Base-by-base conservation (phyloP, 2,113 vertebrate species). In the Nibea coibor region DNA sequence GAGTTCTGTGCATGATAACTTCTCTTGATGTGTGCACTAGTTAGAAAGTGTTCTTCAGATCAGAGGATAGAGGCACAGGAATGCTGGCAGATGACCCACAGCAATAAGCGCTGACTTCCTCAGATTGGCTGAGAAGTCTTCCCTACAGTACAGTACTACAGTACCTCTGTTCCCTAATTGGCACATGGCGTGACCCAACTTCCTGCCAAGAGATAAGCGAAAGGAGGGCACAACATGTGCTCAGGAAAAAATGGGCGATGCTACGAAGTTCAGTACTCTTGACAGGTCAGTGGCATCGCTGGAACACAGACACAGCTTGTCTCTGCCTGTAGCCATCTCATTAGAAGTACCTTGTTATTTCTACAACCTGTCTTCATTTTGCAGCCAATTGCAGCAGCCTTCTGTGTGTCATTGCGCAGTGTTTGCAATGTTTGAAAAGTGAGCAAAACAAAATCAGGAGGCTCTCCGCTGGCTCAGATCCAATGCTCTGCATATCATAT, bases 161-260 rank as follows among this genome's bases (percentile, higher is more conserved):
- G 54, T 88, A 84, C 81, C 89, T 87, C 80, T 87, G 71, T 88
- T 87, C 79, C 77, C 78, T 94, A 94, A 93, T 94, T 94, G 93
- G 92, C 91, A 87, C 89, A 85, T 84, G 62, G 81, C 39, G 62
- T 88, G 90, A 89, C 90, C 87, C 73, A 66, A 85, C 80, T 83
- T 91, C 72, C 85, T 91, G 88, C 91, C 84, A 90, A 87, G 83
- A 81, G 72, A 91, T 84, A 85, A 92, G 86, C 50, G 61, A 88
- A 87, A 87, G 81, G 84, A 89, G 87, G 87, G 67, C 80, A 89
- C 72, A 82, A 82, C 88, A 80, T 87, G 86, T 63, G 86, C 81
- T 87, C 70, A 56, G 73, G 82, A 91, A 84, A 92, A 78, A 88
- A 90, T 65, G 72, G 81, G 69, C 45, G 68, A 78, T 67, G 82